Evolutionary conservation across 1,140 invertebrate species (phyloP).

Genomic region (Heliothis virescens): DNA sequence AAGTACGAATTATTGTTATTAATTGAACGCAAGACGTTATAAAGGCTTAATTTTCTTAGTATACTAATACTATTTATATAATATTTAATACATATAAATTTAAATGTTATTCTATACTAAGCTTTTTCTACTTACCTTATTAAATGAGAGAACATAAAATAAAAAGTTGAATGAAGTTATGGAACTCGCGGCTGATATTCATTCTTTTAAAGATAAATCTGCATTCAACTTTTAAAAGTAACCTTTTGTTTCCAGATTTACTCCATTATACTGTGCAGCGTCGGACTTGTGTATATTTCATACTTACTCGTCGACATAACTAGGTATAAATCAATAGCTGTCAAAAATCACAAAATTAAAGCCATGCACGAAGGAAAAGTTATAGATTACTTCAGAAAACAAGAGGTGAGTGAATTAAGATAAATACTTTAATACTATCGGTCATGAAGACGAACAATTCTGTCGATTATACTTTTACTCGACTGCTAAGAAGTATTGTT

Average conservation of each 20-base stretch:
- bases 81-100: no score
- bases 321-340: conserved; percentile 85
- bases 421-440: not conserved
- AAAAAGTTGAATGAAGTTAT: not conserved
- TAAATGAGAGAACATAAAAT: not conserved
- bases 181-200: not conserved
- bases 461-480: no score
- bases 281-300: conserved; percentile 88
- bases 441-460: no score
- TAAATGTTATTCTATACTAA: no score
- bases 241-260: conserved; percentile 85
- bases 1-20: no score
- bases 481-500: no score
- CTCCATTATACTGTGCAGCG: conserved; percentile 86
- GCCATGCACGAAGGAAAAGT: conserved; percentile 74
- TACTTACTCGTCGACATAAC: conserved; percentile 88
- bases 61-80: no score
- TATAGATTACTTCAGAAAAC: conserved; percentile 76
- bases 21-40: not conserved
- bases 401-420: conserved; percentile 66
- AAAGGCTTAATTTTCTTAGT: no score
- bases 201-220: not conserved
- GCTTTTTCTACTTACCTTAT: not conserved
- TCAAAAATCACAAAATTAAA: conserved; percentile 83
- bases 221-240: not conserved